phyloP scores from a whole-genome alignment of 2,797 vertebrate species.

The Phrynocephalus guinanensis region DNA sequence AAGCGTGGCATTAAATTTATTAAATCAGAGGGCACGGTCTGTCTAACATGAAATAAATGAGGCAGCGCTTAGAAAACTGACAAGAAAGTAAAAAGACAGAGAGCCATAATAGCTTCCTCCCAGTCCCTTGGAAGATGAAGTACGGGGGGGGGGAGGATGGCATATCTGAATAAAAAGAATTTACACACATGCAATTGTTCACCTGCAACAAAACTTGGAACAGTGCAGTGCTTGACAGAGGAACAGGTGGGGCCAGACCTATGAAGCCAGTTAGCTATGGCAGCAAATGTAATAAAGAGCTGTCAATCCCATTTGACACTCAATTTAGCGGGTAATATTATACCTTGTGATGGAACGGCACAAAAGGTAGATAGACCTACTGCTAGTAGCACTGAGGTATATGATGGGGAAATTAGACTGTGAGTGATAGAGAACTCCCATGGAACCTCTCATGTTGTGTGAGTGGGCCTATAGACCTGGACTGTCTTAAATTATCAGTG shows the following conservation, averaged over 20 bases:
- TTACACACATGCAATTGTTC: not conserved
- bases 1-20: not conserved
- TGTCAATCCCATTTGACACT: not conserved
- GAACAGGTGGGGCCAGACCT: not conserved
- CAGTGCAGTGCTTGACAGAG: not conserved
- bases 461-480: not conserved
- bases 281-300: slow-evolving; percentile 22
- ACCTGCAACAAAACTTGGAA: not conserved
- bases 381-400: not conserved
- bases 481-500: not conserved
- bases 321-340: not conserved
- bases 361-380: not conserved
- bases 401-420: not conserved
- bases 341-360: accelerated
- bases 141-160: not conserved
- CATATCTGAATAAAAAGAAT: not conserved
- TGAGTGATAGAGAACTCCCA: not conserved
- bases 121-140: not conserved
- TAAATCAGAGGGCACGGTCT: not conserved
- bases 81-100: not conserved
- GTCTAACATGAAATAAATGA: slow-evolving; percentile 12
- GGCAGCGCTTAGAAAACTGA: not conserved
- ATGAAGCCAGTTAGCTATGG: not conserved
- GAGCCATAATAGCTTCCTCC: not conserved
- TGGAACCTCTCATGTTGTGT: not conserved